Percentiles rank a stretch among this genome's conserved stretches.
phyloP scores from a whole-genome alignment of 2,797 vertebrate species.

The Silurus aristotelis region DNA sequence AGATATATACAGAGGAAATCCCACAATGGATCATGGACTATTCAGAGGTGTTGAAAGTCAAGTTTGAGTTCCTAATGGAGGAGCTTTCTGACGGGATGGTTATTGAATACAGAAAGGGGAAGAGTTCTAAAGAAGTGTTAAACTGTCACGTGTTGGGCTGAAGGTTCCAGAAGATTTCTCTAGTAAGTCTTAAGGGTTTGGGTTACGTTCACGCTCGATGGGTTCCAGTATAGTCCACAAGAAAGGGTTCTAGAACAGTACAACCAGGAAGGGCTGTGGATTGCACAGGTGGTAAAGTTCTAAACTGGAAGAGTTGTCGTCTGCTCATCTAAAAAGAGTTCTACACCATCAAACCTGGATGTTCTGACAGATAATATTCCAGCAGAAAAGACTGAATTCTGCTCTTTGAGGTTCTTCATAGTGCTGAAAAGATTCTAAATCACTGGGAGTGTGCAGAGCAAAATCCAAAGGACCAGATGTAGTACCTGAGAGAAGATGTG shows the following conservation, averaged over 20 bases:
- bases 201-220: neutral
- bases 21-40: neutral
- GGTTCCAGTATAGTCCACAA: neutral
- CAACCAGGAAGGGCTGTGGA: neutral
- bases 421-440: neutral
- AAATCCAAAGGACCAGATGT: neutral
- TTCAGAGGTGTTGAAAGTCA: too few species aligned
- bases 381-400: neutral
- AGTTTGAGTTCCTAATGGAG: neutral
- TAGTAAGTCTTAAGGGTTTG: neutral
- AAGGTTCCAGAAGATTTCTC: neutral
- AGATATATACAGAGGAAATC: too few species aligned
- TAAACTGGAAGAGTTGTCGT: neutral
- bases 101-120: neutral
- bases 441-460: neutral
- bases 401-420: neutral
- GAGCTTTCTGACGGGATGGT: neutral
- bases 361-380: neutral
- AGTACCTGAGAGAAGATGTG: neutral
- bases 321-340: neutral
- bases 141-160: neutral
- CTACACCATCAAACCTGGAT: neutral
- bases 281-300: neutral
- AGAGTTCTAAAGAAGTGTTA: neutral
- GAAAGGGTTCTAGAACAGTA: neutral